These are phyloP conservation scores for Spisula subtruncata DNA, from an alignment of 2,888 invertebrate species.

Conservation along the genomic window DNA sequence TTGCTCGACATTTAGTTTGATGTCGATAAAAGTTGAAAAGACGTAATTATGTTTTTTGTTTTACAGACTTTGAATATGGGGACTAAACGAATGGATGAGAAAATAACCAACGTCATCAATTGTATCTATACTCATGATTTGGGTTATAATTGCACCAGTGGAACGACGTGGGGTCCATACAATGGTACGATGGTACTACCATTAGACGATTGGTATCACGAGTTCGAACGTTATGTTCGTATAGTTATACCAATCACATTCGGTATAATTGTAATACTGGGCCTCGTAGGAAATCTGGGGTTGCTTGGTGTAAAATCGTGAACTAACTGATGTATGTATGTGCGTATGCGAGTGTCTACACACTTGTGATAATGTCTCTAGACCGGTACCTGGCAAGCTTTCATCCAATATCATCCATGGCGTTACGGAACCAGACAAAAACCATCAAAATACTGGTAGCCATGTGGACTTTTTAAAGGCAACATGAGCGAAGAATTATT, in stretches of 20 bases:
- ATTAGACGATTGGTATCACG: slow-evolving; percentile 87
- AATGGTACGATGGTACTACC: neutral
- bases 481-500: too few relatives aligned
- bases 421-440: slow-evolving; percentile 93
- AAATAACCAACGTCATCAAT: neutral
- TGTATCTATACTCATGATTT: neutral
- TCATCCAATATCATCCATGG: slow-evolving; percentile 96
- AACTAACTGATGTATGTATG: slow-evolving; percentile 97
- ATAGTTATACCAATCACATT: too few relatives aligned
- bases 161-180: neutral
- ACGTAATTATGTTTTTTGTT: neutral
- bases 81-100: neutral
- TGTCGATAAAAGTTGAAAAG: too few relatives aligned
- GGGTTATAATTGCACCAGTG: neutral
- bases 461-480: too few relatives aligned
- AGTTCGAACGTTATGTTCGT: too few relatives aligned
- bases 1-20: too few relatives aligned
- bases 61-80: neutral
- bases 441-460: slow-evolving; percentile 93
- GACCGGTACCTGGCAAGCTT: slow-evolving; percentile 97
- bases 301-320: slow-evolving; percentile 95
- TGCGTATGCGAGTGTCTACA: slow-evolving; percentile 96
- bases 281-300: slow-evolving; percentile 96
- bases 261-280: too few relatives aligned
- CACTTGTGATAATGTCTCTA: too few relatives aligned